Conservation (phyloP, 2,888 invertebrate genomes). For the Phyllotreta cruciferae region DNA sequence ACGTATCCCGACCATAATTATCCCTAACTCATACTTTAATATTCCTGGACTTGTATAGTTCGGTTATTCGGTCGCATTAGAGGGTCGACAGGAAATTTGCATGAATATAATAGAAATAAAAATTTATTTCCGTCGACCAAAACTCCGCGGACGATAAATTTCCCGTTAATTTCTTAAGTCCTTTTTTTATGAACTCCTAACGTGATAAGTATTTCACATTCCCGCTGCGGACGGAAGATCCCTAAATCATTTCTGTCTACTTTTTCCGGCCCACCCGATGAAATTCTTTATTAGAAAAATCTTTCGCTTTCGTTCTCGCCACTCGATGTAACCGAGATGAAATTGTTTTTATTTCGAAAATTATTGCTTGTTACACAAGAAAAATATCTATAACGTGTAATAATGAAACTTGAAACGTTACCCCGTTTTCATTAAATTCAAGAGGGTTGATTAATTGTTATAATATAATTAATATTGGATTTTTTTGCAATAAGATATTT, state of each 20-base stretch:
- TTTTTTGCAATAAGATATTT: too few species aligned
- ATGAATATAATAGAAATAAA: neutral
- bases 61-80: too few species aligned
- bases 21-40: too few species aligned
- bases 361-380: neutral
- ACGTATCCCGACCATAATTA: too few species aligned
- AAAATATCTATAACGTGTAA: too few species aligned
- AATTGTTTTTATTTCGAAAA: constrained; percentile 9
- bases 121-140: constrained; percentile 1
- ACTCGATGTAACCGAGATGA: neutral
- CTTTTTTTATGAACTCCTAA: constrained; percentile 18
- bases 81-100: too few species aligned
- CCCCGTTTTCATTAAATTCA: too few species aligned
- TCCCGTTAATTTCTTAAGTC: constrained; percentile 14
- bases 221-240: constrained; percentile 7
- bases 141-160: constrained; percentile 12
- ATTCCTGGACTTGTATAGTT: too few species aligned
- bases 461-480: too few species aligned
- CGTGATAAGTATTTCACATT: constrained; percentile 18
- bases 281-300: constrained; percentile 18
- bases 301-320: neutral
- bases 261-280: neutral
- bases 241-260: constrained; percentile 9
- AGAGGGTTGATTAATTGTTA: too few species aligned
- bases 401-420: too few species aligned